Base-by-base conservation (phyloP, 2,797 vertebrate species). In the Thamnophis elegans region DNA sequence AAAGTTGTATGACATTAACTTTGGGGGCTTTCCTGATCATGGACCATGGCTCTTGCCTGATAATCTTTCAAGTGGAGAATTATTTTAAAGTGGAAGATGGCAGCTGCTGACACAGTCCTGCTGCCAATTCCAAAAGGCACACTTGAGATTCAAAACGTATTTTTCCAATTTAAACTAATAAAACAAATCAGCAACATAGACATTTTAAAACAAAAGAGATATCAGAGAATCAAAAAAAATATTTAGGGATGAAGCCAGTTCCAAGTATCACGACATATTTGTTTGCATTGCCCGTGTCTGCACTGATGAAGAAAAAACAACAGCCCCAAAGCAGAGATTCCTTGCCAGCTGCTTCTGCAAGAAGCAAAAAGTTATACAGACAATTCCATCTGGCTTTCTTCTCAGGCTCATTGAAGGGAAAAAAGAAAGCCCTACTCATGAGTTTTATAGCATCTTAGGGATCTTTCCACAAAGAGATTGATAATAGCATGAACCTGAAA, bases 361-460 rank as follows among this genome's bases (percentile, higher is more conserved):
- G 94, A 96, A 97, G 95, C 94, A 97, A 96, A 96, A 96, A 94
- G 94, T 95, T 89, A 85, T 92, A 93, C 91, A 96, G 95, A 97
- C 95, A 95, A 97, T 96, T 96, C 95, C 96, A 97, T 96, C 96
- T 96, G 96, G 95, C 93, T 96, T 96, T 96, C 95, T 96, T 96
- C 95, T 96, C 93, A 96, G 94, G 92, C 95, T 96, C 94, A 95
- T 32, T 2, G 28, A 73, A 73, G 68, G 62, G 68, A 20, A 9
- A 18, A 95, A n/a, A 58, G 82, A 95, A 96, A 97, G 95, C 94
- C 93, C 92, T 95, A 92, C 95, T 96, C 93, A 91, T 94, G 94
- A 95, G 91, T 94, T 96, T 97, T 96, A 96, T 95, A 96, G 93
- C 93, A 96, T 96, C 94, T 85, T 91, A 95, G 96, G 95, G 96